phyloP scores from a whole-genome alignment of 2,888 invertebrate genomes.

The Penaeus monodon region DNA sequence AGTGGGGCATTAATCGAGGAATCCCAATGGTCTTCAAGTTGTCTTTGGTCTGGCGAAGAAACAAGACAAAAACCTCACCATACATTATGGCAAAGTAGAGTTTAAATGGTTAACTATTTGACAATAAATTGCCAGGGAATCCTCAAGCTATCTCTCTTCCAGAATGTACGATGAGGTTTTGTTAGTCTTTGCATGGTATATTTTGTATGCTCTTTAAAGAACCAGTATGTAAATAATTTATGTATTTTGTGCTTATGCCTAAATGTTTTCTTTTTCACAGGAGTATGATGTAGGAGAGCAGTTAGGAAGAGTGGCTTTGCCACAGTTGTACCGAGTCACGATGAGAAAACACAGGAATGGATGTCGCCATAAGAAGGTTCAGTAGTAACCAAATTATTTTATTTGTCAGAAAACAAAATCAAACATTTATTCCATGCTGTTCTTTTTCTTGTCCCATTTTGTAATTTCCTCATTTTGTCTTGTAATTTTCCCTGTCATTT shows the following conservation, averaged over 20 bases:
- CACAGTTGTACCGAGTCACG: conserved; percentile 57
- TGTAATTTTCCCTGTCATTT: no score
- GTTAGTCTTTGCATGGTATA: no score
- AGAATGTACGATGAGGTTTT: no score
- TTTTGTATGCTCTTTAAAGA: no score
- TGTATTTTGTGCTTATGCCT: neutral
- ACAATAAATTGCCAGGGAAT: no score
- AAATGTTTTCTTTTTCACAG: conserved; percentile 42
- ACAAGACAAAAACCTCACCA: no score
- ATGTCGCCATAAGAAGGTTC: conserved; percentile 64
- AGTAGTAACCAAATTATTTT: neutral
- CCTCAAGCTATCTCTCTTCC: no score
- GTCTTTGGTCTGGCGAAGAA: no score
- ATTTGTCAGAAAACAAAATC: neutral
- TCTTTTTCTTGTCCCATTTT: neutral
- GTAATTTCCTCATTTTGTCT: neutral
- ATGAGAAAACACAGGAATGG: conserved; percentile 51
- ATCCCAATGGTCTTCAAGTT: no score
- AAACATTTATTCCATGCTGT: neutral
- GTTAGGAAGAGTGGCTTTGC: conserved; percentile 64
- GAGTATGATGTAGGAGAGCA: conserved; percentile 58
- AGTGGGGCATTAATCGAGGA: no score
- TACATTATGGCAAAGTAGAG: no score
- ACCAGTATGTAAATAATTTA: neutral
- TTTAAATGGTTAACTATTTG: no score